Conservation (phyloP, 2,888 invertebrate genomes). For the Gandaritis pyraliata region DNA sequence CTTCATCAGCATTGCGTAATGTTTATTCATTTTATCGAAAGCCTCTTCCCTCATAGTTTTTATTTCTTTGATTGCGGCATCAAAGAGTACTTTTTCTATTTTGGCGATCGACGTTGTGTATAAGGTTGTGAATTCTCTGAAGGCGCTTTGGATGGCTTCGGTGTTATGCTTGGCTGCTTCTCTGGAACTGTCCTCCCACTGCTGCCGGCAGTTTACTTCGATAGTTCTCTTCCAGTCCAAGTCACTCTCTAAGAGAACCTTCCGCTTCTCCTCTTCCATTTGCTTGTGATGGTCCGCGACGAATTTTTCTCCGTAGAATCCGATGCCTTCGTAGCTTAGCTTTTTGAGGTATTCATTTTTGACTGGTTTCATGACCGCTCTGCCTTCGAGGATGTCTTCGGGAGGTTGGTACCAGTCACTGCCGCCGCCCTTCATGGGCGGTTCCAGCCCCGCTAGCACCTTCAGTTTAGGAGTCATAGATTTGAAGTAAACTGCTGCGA, state of each 20-base stretch:
- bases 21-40: conserved; percentile 56
- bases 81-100: conserved; percentile 61
- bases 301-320: conserved; percentile 53
- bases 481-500: conserved; percentile 73
- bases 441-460: conserved; percentile 70
- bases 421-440: conserved; percentile 70
- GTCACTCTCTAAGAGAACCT: conserved; percentile 57
- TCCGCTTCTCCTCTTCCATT: conserved; percentile 55
- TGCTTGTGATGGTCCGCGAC: conserved; percentile 51
- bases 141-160: conserved; percentile 54
- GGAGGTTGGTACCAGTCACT: conserved; percentile 71
- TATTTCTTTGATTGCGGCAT: conserved; percentile 62
- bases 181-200: conserved; percentile 52
- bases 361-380: conserved; percentile 63
- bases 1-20: conserved; percentile 55
- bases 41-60: conserved; percentile 52
- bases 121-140: conserved; percentile 58
- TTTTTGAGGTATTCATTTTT: conserved; percentile 57
- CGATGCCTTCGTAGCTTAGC: conserved; percentile 63
- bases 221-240: conserved; percentile 60
- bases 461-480: conserved; percentile 67
- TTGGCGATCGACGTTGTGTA: conserved; percentile 61
- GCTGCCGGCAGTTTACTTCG: conserved; percentile 42
- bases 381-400: conserved; percentile 60
- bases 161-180: conserved; percentile 57